Base-by-base conservation (phyloP, 2,797 vertebrate genomes). In the Pygocentrus nattereri region DNA sequence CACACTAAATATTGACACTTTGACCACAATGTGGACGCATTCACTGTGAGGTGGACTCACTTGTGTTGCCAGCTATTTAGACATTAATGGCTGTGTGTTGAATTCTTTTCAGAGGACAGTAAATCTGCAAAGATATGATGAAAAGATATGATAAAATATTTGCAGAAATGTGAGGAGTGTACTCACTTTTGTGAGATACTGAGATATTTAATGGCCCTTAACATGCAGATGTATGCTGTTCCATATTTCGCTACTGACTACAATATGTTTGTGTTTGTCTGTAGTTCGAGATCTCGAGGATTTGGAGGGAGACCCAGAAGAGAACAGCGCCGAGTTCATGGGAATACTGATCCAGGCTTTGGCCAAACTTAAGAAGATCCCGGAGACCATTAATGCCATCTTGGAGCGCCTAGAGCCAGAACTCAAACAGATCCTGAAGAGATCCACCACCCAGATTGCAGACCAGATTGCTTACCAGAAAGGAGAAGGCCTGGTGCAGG, bases 391-490 rank as follows among this genome's bases (percentile, higher is more conserved):
- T 59, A 98, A 98, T 89, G 97, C 97, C 38, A 98, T 98, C 86
- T 96, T 96, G 91, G 97, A 99, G 72, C 95, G 97, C 5, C 88
- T 99, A 71, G 98, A 99, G 41, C 97, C 97, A 30, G 97, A 99
- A 71, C 95, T 99, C 31, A 97, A 99, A 88, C 98, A 99, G 89
- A 99, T 99, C 0, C 96, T 99, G 6, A 99, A 99, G 89, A 89
- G 98, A 5, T 99, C 98, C 34, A 99, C 97, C n/a, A 99, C 98
- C 27, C 98, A 99, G 89, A 97, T 99, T 77, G 98, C 97, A 0
- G 98, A 99, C 91, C 97, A 90, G n/a, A n/a, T n/a, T 0, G 95
- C 94, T 47, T 99, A 98, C 90, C 98, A 99, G 94, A 95, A 95
- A 79, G 98, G 96, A 78, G 97, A 98, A 89, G 97, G 90, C 74